Percentiles rank a stretch among this genome's conserved stretches.
Evolutionary conservation across 2,113 vertebrate genomes (phyloP).

Genomic region (Nipponia nippon): DNA sequence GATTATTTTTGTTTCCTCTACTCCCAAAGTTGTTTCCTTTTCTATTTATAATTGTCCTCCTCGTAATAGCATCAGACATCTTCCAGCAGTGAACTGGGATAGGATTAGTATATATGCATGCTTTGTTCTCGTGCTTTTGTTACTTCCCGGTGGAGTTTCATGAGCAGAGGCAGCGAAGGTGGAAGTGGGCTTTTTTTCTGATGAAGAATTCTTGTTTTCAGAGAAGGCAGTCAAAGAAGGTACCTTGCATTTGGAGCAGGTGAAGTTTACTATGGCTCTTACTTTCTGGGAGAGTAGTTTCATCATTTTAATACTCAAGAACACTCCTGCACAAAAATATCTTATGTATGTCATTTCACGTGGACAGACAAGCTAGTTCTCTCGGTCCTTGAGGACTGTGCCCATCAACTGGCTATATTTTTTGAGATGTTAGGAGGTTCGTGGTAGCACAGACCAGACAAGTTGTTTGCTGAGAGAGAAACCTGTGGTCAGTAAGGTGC

Average conservation of each 20-base stretch:
- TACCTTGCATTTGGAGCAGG: not conserved
- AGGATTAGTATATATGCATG: not conserved
- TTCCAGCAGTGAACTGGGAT: not conserved
- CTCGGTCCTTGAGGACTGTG: not conserved
- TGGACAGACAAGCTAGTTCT: not conserved
- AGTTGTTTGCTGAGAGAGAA: not conserved
- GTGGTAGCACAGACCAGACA: not conserved
- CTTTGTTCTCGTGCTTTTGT: not conserved
- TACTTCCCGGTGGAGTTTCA: not conserved
- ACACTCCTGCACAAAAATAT: not conserved
- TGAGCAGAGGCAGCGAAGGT: not conserved
- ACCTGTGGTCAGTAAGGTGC: not conserved
- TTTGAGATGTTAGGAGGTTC: not conserved
- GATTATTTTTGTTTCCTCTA: not conserved
- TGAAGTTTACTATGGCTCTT: not conserved
- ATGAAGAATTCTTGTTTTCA: not conserved
- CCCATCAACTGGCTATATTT: not conserved
- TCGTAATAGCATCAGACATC: not conserved
- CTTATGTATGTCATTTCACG: not conserved
- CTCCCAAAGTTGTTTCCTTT: not conserved
- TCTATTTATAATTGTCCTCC: not conserved
- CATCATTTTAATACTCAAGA: not conserved
- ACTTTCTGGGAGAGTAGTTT: not conserved
- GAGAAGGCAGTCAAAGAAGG: not conserved
- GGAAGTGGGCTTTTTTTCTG: not conserved